phyloP scores from a whole-genome alignment of 2,797 vertebrate genomes.

The Aphelocoma californica region DNA sequence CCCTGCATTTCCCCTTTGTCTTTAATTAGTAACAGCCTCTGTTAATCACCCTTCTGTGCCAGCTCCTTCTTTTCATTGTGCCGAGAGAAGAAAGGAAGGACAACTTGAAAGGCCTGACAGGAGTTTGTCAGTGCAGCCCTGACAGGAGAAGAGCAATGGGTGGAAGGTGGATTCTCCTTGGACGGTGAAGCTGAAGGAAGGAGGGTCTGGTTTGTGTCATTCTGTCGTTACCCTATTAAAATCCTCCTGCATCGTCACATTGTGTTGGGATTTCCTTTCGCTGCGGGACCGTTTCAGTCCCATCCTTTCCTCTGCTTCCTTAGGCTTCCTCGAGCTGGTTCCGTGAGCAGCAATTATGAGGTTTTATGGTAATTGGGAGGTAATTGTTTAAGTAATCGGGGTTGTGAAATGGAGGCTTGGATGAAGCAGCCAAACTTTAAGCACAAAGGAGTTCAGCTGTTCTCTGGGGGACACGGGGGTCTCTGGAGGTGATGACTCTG shows the following conservation, averaged over 20 bases:
- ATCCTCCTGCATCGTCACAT: not conserved
- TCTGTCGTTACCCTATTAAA: not conserved
- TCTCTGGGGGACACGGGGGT: not conserved
- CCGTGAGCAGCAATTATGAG: not conserved
- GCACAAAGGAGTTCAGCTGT: not conserved
- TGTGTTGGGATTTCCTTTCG: not conserved
- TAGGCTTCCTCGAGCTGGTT: not conserved
- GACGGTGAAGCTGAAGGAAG: not conserved
- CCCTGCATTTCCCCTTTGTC: not conserved
- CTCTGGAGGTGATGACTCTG: not conserved
- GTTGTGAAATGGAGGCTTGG: not conserved
- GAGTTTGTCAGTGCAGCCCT: not conserved
- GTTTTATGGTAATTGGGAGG: not conserved
- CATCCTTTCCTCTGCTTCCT: not conserved
- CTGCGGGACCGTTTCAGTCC: accelerated
- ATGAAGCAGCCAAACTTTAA: not conserved
- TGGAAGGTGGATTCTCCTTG: not conserved
- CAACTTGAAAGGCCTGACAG: not conserved
- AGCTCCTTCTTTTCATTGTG: not conserved
- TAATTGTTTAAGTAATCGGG: not conserved
- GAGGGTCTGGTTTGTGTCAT: not conserved
- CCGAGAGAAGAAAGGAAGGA: not conserved
- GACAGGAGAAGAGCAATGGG: not conserved
- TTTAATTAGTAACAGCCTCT: not conserved
- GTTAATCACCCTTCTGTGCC: not conserved